Base-by-base conservation (phyloP, 2,888 invertebrate species). In the Phoronis australis region DNA sequence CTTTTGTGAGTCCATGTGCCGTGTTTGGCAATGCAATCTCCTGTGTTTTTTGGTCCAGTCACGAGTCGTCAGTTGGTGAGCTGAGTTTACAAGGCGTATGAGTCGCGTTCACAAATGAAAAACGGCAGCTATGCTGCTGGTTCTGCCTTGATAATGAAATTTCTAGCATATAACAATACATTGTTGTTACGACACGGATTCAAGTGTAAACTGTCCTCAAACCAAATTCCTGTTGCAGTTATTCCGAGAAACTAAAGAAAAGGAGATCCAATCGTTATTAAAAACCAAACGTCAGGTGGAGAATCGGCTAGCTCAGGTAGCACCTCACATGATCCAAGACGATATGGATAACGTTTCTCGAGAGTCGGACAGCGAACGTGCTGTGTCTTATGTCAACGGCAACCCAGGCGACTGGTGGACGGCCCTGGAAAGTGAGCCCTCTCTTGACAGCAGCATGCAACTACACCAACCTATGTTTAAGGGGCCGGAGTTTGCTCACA, bases 331-430 rank as follows among this genome's bases (percentile, higher is more conserved):
- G 23, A 47, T 60, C 4, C 54, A 59, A 35, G 68, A 69, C 25
- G 64, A 66, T 37, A 52, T 51, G 21, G 68, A 69, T 45, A 60
- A 60, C n/a, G 52, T 60, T 2, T 65, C 67, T 4, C 52, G 66
- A 22, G 60, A 15, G 31, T 31, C 31, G 9, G 15, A 31, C 31
- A 31, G 31, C 15, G 15, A 31, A 12, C 9, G 15, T 31, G 31
- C 15, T 31, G 31, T 31, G 9, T 15, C 9, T 31, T 15, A 12
- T 12, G 31, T 9, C 9, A 15, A 15, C 15, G 64, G 59, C 24
- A 57, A 59, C 35, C 64, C 68, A 26, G 75, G 71, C 18, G 73
- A 75, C 55, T 74, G 74, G 75, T 75, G 75, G 74, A 65, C 69
- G n/a, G 66, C 62, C 3, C 50, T 72, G 46, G 73, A 73, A 48